These are phyloP conservation scores for Malurus melanocephalus DNA, from an alignment of 2,113 vertebrate species.

Conservation along the genomic window DNA sequence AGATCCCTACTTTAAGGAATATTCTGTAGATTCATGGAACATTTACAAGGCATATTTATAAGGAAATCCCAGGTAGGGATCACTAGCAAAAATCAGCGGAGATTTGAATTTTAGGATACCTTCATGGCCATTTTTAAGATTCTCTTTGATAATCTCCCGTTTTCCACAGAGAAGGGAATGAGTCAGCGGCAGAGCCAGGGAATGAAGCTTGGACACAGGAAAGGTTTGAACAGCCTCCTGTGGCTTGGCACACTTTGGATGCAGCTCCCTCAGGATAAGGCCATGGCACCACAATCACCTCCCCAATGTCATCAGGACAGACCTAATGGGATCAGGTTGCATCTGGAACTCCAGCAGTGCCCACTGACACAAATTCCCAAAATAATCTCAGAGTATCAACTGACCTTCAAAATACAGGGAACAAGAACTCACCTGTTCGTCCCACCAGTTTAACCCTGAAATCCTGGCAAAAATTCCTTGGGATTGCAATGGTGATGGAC, in stretches of 20 bases:
- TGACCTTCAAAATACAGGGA: not conserved
- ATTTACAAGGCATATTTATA: not conserved
- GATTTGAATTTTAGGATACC: not conserved
- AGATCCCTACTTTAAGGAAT: not conserved
- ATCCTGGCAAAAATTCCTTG: not conserved
- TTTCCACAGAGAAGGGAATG: not conserved
- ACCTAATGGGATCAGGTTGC: not conserved
- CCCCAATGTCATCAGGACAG: not conserved
- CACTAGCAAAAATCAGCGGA: fast-evolving
- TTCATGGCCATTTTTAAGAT: not conserved
- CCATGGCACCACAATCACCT: not conserved
- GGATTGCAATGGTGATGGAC: not conserved
- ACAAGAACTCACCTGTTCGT: not conserved
- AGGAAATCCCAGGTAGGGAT: not conserved
- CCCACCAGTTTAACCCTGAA: not conserved
- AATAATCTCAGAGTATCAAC: not conserved
- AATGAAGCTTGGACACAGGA: not conserved
- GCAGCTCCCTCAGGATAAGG: not conserved
- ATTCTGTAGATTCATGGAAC: not conserved
- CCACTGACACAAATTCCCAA: conserved; percentile 38
- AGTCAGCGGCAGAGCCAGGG: not conserved
- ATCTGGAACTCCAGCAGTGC: not conserved
- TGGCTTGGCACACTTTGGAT: not conserved
- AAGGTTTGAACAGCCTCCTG: not conserved
- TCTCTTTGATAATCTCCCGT: not conserved